Evolutionary conservation across 2,113 vertebrate genomes (phyloP).

Genomic region (Boulengerochromis microlepis): DNA sequence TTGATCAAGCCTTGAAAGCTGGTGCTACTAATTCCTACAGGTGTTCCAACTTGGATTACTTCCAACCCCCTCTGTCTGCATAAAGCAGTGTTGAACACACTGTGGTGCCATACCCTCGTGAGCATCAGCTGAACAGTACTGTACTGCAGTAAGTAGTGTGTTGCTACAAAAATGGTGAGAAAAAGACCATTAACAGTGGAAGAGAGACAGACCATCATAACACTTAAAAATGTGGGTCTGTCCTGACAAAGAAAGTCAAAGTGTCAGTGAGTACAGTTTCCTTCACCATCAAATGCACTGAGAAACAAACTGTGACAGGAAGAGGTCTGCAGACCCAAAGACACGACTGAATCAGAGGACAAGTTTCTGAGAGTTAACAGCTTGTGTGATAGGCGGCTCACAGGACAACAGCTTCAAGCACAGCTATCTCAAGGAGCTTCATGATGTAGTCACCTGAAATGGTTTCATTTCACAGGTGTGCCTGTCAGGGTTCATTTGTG

Average conservation of each 20-base stretch:
- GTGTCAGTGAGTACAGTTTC: neutral
- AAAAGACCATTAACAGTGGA: neutral
- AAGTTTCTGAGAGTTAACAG: neutral
- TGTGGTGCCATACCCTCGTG: neutral
- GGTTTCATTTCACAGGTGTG: neutral
- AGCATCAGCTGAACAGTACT: neutral
- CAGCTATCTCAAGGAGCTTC: neutral
- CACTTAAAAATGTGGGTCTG: neutral
- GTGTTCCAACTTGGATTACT: neutral
- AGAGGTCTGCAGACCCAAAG: neutral
- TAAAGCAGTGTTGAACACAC: neutral
- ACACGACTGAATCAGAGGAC: neutral
- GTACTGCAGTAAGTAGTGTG: neutral
- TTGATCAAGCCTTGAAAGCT: neutral
- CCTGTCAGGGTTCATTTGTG: neutral
- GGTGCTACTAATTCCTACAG: neutral
- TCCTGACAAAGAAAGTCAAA: neutral
- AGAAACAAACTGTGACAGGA: neutral
- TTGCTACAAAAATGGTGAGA: neutral
- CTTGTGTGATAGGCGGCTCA: accelerated
- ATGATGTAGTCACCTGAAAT: neutral
- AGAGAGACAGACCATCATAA: neutral
- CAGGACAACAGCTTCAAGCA: neutral
- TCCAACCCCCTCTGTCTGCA: neutral
- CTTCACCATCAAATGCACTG: neutral